A percentile compares a stretch with the other conserved stretches of the same genome.
These are phyloP conservation scores for Leptobrachium leishanense DNA, from an alignment of 2,113 vertebrate genomes.

Conservation along the genomic window DNA sequence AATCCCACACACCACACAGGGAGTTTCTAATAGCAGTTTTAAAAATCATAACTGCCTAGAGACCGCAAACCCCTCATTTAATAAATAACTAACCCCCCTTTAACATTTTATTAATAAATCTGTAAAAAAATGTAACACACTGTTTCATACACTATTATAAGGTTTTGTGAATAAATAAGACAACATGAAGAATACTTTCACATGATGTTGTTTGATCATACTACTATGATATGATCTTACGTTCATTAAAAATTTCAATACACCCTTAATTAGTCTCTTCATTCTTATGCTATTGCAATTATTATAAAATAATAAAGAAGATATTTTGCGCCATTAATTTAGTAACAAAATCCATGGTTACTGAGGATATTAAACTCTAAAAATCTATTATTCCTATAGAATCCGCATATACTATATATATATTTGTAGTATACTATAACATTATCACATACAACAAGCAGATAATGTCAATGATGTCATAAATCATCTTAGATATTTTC, in stretches of 20 bases:
- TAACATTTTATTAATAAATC: too few relatives aligned
- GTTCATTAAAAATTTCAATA: slow-evolving; percentile 6
- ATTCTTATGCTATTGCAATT: neutral
- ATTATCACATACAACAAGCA: slow-evolving; percentile 6
- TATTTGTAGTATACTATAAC: neutral
- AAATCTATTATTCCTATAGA: neutral
- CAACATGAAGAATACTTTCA: too few relatives aligned
- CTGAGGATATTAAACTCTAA: neutral
- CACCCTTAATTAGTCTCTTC: neutral
- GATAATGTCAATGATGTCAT: neutral
- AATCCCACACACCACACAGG: too few relatives aligned
- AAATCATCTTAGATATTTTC: too few relatives aligned
- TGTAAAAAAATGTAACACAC: too few relatives aligned
- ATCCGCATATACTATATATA: neutral
- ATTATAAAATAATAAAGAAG: neutral
- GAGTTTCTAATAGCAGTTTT: too few relatives aligned
- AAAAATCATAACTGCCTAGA: too few relatives aligned
- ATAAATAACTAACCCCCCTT: too few relatives aligned
- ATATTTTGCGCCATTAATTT: neutral
- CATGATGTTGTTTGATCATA: too few relatives aligned
- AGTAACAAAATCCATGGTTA: neutral
- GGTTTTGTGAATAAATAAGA: too few relatives aligned
- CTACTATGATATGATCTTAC: slow-evolving; percentile 2
- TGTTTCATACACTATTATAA: too few relatives aligned
- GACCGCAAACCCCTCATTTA: too few relatives aligned